These are phyloP conservation scores for Tretioscincus oriximinensis DNA, from an alignment of 2,113 vertebrate genomes.

Conservation along the genomic window DNA sequence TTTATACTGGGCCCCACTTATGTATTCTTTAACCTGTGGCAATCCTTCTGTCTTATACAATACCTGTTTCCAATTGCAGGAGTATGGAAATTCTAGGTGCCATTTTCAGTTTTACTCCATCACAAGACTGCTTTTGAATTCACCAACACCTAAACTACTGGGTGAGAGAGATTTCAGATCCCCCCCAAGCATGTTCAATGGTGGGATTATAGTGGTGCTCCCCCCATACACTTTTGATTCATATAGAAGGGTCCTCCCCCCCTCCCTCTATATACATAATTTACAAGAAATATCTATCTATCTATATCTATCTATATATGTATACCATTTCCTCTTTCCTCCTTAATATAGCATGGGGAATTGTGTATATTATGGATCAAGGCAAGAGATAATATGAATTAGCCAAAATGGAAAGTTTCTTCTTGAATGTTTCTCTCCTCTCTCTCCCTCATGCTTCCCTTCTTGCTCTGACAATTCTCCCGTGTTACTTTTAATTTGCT, in stretches of 20 bases:
- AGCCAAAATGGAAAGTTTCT: not conserved
- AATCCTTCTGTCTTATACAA: conserved; percentile 33
- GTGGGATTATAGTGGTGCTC: conserved; percentile 36
- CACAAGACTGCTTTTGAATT: conserved; percentile 53
- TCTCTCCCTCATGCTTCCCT: not conserved
- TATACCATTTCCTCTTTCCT: rapidly evolving
- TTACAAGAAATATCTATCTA: not conserved
- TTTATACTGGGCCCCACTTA: not conserved
- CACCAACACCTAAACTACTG: conserved; percentile 49
- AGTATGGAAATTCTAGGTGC: conserved; percentile 41
- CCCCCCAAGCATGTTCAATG: conserved; percentile 20
- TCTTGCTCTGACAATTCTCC: conserved; percentile 19
- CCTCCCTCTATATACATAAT: not conserved
- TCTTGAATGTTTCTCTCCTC: conserved; percentile 33
- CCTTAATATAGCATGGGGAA: not conserved
- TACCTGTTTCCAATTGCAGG: conserved; percentile 59
- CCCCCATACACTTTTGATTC: not conserved
- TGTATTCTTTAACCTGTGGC: not conserved
- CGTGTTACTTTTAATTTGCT: conserved; percentile 24
- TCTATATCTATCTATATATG: not conserved
- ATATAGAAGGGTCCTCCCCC: conserved; percentile 29
- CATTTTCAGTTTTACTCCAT: conserved; percentile 40
- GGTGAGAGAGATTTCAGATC: conserved; percentile 49
- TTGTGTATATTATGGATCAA: not conserved
- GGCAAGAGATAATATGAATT: conserved; percentile 16